Conservation (phyloP, 2,888 invertebrate species). For the Geophilus truncorum region DNA sequence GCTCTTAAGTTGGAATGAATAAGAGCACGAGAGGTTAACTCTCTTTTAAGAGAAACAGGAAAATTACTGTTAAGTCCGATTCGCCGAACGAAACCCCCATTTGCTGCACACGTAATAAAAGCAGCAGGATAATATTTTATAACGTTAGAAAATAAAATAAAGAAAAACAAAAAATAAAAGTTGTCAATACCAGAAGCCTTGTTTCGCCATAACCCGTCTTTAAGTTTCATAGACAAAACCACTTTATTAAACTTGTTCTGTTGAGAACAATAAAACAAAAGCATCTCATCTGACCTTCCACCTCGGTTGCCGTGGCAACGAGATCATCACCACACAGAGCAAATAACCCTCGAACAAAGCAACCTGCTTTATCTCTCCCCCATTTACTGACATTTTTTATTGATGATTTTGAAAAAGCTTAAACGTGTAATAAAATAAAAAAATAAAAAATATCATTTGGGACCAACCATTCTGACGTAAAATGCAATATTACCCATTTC, state of each 20-base stretch:
- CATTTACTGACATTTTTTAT: background rate
- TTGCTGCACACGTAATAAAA: background rate
- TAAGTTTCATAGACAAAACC: background rate
- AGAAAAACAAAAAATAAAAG: background rate
- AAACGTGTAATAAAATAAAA: background rate
- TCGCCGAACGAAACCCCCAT: too few species aligned
- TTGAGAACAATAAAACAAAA: slow-evolving; percentile 3
- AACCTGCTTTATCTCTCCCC: background rate
- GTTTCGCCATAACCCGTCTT: background rate
- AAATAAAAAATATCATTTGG: background rate
- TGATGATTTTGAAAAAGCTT: background rate
- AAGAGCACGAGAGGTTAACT: too few species aligned
- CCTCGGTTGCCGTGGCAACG: background rate
- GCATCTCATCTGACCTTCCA: background rate
- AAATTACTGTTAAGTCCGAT: too few species aligned
- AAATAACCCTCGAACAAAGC: background rate
- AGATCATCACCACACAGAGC: background rate
- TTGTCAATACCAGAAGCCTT: background rate
- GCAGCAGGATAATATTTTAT: too few species aligned
- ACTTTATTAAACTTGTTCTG: background rate
- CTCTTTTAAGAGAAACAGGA: too few species aligned
- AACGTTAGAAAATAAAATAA: too few species aligned
- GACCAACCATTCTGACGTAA: background rate
- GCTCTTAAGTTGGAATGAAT: too few species aligned
- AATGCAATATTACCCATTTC: background rate